A percentile compares a stretch with the other conserved stretches of the same genome.
These are phyloP conservation scores for Pollenia griseotomentosa DNA, from an alignment of 2,888 invertebrate species.

Conservation along the genomic window DNA sequence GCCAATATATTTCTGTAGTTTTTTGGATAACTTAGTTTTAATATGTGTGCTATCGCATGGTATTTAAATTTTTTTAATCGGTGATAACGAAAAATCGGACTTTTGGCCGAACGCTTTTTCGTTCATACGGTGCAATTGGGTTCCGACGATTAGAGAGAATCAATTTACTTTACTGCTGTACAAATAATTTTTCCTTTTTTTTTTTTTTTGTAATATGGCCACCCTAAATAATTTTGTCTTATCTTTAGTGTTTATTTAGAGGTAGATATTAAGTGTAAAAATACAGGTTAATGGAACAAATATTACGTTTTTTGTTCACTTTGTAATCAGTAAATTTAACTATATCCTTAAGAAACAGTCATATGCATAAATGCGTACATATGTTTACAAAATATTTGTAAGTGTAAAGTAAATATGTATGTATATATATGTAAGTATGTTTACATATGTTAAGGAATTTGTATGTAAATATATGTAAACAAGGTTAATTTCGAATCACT, in stretches of 20 bases:
- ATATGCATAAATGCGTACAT: not conserved
- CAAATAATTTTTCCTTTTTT: not conserved
- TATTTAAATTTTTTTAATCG: too few relatives aligned
- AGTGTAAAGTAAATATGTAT: not conserved
- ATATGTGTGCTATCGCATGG: too few relatives aligned
- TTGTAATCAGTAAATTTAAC: slow-evolving; percentile 51
- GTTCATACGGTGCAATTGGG: too few relatives aligned
- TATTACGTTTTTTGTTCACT: slow-evolving; percentile 1
- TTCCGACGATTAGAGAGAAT: too few relatives aligned
- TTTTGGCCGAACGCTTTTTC: too few relatives aligned
- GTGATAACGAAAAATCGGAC: too few relatives aligned
- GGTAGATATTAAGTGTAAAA: slow-evolving; percentile 40
- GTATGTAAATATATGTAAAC: not conserved
- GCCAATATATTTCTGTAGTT: too few relatives aligned
- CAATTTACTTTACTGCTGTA: too few relatives aligned
- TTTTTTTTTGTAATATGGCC: not conserved
- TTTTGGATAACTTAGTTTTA: too few relatives aligned
- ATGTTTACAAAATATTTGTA: too few relatives aligned
- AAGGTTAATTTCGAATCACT: slow-evolving; percentile 36
- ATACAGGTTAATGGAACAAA: slow-evolving; percentile 56
- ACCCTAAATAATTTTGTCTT: slow-evolving; percentile 8
- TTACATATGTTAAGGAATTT: not conserved
- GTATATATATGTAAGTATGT: not conserved
- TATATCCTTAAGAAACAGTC: not conserved
- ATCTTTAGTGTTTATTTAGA: slow-evolving; percentile 34